phyloP scores from a whole-genome alignment of 2,888 invertebrate species.

The Euzetes globulus region DNA sequence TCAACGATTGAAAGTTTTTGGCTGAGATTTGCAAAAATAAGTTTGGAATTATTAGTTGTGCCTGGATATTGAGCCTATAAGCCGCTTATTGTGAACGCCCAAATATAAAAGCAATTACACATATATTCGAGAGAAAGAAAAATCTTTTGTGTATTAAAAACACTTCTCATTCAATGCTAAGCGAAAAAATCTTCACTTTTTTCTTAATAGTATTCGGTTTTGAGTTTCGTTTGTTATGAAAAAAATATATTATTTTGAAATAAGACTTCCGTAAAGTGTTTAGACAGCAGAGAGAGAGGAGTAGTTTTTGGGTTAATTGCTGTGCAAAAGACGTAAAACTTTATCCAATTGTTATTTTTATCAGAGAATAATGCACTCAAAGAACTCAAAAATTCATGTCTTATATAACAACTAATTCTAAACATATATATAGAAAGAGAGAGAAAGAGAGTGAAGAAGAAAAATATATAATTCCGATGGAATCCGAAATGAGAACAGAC shows the following conservation, averaged over 20 bases:
- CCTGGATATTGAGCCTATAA: not conserved
- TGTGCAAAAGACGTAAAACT: conserved; percentile 6
- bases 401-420: not conserved
- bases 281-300: conserved; percentile 17
- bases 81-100: conserved; percentile 25
- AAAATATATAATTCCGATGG: not conserved
- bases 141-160: not conserved
- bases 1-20: conserved; percentile 8
- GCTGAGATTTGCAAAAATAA: not conserved
- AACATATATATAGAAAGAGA: not conserved
- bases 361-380: conserved; percentile 25
- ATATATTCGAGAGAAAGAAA: not conserved
- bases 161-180: conserved; percentile 14
- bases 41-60: not conserved
- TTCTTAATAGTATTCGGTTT: not conserved
- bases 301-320: conserved; percentile 32
- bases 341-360: conserved; percentile 27
- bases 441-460: not conserved
- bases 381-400: conserved; percentile 5
- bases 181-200: conserved; percentile 18
- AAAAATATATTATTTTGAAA: conserved; percentile 16
- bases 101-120: conserved; percentile 28
- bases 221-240: conserved; percentile 18
- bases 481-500: conserved; percentile 14
- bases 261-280: conserved; percentile 30